phyloP scores from a whole-genome alignment of 2,113 vertebrate genomes.

The Herpetotheres cachinnans region DNA sequence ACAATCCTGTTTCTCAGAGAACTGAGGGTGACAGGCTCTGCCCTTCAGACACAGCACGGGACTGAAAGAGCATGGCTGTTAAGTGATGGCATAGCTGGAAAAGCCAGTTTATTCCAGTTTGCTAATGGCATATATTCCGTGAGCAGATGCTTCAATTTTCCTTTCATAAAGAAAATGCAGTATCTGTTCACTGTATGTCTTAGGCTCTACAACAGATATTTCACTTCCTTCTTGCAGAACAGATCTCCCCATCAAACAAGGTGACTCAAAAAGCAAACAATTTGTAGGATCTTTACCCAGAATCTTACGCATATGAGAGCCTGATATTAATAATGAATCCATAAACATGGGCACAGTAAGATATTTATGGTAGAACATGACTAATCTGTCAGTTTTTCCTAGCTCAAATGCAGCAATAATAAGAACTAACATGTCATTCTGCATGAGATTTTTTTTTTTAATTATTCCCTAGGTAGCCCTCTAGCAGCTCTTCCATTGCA shows the following conservation, averaged over 20 bases:
- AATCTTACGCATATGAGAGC: background rate
- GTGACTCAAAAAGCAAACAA: slow-evolving; percentile 54
- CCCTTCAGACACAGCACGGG: background rate
- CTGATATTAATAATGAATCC: background rate
- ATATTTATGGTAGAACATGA: background rate
- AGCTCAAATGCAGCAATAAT: background rate
- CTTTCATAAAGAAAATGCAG: background rate
- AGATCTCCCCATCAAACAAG: background rate
- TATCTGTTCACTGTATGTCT: background rate
- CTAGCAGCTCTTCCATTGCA: background rate
- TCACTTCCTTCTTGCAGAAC: background rate
- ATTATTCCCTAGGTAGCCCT: background rate
- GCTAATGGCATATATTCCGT: background rate
- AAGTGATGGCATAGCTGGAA: background rate
- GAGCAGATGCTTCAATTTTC: background rate
- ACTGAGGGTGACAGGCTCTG: background rate
- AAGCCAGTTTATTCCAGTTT: background rate
- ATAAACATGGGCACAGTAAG: background rate
- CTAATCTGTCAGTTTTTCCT: background rate
- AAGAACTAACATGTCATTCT: background rate
- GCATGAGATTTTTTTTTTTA: background rate
- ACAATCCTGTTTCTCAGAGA: background rate
- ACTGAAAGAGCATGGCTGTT: rapidly evolving
- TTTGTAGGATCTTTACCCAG: background rate
- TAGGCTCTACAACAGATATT: background rate